Conservation (phyloP, 2,888 invertebrate genomes). For the Philopedon plagiatum region DNA sequence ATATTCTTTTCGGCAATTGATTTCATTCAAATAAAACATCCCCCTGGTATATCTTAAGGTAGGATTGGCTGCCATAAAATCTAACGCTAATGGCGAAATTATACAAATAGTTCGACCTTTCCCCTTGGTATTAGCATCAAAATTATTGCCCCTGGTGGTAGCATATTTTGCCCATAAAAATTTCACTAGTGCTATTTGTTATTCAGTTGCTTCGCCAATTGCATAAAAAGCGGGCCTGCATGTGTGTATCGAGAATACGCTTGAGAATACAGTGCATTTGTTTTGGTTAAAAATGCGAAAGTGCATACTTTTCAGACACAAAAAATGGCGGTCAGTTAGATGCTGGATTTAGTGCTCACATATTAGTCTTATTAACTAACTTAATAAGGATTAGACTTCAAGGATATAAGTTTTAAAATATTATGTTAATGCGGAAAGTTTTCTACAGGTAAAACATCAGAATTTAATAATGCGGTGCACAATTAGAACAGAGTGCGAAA, state of each 20-base stretch:
- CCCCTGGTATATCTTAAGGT: constrained; percentile 43
- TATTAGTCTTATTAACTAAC: too few species aligned
- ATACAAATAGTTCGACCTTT: constrained; percentile 51
- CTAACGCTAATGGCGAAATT: constrained; percentile 47
- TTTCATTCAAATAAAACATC: constrained; percentile 45
- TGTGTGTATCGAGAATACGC: constrained; percentile 15
- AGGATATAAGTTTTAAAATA: too few species aligned
- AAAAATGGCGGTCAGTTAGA: neutral
- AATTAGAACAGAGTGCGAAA: too few species aligned
- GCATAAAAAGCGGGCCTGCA: constrained; percentile 14
- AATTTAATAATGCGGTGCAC: too few species aligned
- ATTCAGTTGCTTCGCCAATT: constrained; percentile 25
- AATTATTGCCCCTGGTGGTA: constrained; percentile 43
- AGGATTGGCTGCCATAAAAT: constrained; percentile 50
- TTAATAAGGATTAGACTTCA: too few species aligned
- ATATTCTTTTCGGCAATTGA: constrained; percentile 44
- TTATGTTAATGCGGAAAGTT: too few species aligned
- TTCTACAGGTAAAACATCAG: too few species aligned
- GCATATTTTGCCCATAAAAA: constrained; percentile 44
- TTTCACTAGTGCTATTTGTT: constrained; percentile 31
- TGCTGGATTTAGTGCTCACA: too few species aligned
- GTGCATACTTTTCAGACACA: neutral
- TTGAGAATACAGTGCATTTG: neutral
- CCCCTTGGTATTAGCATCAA: constrained; percentile 45
- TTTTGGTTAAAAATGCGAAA: neutral